A percentile compares a stretch with the other conserved stretches of the same genome.
These are phyloP conservation scores for Charadrius vociferus DNA, from an alignment of 2,113 vertebrate genomes.

Conservation along the genomic window DNA sequence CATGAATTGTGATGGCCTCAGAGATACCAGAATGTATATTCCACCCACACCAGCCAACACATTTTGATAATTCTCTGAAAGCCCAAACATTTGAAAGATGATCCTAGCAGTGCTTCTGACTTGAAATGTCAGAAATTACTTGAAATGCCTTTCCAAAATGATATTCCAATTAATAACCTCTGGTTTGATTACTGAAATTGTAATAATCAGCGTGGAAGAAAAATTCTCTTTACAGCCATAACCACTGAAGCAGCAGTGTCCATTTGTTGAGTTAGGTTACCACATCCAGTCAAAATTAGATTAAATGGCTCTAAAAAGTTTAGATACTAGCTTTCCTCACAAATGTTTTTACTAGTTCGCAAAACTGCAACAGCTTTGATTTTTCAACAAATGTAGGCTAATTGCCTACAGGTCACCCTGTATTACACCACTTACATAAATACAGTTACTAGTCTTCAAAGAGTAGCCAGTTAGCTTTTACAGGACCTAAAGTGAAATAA, in stretches of 20 bases:
- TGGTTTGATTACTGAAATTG: neutral
- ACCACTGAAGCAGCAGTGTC: neutral
- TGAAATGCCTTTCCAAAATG: neutral
- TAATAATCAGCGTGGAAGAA: neutral
- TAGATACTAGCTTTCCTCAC: neutral
- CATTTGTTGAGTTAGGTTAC: neutral
- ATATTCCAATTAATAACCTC: neutral
- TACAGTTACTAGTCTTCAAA: slow-evolving; percentile 24
- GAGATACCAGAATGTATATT: neutral
- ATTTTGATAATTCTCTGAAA: neutral
- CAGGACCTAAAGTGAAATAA: slow-evolving; percentile 40
- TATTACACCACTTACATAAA: slow-evolving; percentile 3
- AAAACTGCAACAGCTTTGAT: slow-evolving; percentile 9
- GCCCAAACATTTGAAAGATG: neutral
- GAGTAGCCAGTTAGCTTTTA: neutral
- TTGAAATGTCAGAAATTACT: neutral
- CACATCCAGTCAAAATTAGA: neutral
- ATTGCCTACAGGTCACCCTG: slow-evolving; percentile 11
- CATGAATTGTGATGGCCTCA: neutral
- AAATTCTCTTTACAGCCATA: neutral
- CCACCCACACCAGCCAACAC: neutral
- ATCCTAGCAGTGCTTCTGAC: neutral
- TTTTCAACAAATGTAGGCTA: neutral
- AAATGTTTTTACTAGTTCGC: neutral
- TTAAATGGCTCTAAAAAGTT: neutral